Conservation (phyloP, 2,888 invertebrate species). For the Apamea sordens region DNA sequence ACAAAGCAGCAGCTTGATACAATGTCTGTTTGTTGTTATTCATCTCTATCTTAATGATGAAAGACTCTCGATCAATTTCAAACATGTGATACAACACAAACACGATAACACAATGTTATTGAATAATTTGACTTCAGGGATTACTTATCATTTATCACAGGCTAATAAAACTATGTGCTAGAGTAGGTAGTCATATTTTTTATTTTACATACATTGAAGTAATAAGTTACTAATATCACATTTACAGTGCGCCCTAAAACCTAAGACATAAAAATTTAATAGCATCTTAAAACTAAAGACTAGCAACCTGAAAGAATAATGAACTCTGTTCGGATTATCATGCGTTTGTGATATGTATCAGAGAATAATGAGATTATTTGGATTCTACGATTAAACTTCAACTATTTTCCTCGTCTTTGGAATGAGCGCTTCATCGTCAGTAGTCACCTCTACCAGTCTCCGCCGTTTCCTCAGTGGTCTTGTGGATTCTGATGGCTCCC, state of each 20-base stretch:
- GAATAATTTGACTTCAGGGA: conserved; percentile 27
- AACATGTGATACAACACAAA: conserved; percentile 15
- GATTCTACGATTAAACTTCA: conserved; percentile 80
- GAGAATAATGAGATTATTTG: conserved; percentile 61
- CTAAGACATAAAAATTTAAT: conserved; percentile 71
- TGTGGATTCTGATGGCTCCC: conserved; percentile 88
- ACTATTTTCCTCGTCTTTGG: conserved; percentile 88
- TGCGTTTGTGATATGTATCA: conserved; percentile 87
- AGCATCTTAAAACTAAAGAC: conserved; percentile 85
- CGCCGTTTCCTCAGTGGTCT: conserved; percentile 91
- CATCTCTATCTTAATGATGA: conserved; percentile 15
- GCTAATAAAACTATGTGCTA: conserved; percentile 53
- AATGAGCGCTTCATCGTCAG: conserved; percentile 87
- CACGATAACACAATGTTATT: conserved; percentile 42
- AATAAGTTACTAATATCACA: conserved; percentile 89
- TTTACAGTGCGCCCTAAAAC: conserved; percentile 84
- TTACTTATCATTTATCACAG: conserved; percentile 33
- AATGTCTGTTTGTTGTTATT: conserved; percentile 31
- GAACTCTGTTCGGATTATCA: conserved; percentile 84
- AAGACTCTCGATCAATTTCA: conserved; percentile 32
- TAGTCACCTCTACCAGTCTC: conserved; percentile 90
- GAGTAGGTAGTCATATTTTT: conserved; percentile 71
- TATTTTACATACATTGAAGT: conserved; percentile 79
- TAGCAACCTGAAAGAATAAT: conserved; percentile 84
- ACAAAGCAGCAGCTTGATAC: conserved; percentile 1